Evolutionary conservation across 2,113 vertebrate genomes (phyloP), one percentile per base, ranked within the genome.

Genomic region (Macrotis lagotis): DNA sequence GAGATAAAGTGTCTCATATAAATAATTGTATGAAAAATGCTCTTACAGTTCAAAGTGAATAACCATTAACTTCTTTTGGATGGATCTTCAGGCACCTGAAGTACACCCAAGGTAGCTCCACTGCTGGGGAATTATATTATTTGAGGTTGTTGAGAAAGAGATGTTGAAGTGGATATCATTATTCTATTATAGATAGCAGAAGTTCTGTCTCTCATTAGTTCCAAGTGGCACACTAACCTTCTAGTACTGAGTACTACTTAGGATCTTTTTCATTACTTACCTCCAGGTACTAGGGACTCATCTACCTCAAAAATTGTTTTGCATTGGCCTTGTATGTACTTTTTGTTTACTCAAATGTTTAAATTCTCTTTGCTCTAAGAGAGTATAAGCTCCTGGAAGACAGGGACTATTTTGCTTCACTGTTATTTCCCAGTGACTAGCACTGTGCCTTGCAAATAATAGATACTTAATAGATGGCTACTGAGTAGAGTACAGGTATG

Each of bases 81-180:
- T 89, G 96, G 49, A 95, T 90, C 83, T 96, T 93, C 92, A 95
- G 96, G 96, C 94, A 83, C 93, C 93, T 93, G 92, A 96, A 90
- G 4, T 50, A n/a, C 90, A 90, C 95, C 92, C 94, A 92, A 0
- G 50, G 48, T 90, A 90, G 93, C 50, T 74, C 26, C 44, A 88
- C 59, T 93, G 92, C 96, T 97, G 91, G 94, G 94, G 97, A 95
- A 94, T 89, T 50, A 94, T 90, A 93, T 50, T 94, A 91, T 94
- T 95, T 96, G 93, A 88, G 59, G 93, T 92, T 92, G 89, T 94
- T 93, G 97, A 91, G 95, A 83, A 94, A 37, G 50, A 94, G 28
- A 88, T 95, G 93, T 94, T 94, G 50, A 96, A 93, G 14, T 90
- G 19, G 93, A 91, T 52, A 94, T n/a, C 66, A 55, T 53, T 59